Evolutionary conservation across 2,797 vertebrate species (phyloP).

Genomic region (Chelon labrosus): DNA sequence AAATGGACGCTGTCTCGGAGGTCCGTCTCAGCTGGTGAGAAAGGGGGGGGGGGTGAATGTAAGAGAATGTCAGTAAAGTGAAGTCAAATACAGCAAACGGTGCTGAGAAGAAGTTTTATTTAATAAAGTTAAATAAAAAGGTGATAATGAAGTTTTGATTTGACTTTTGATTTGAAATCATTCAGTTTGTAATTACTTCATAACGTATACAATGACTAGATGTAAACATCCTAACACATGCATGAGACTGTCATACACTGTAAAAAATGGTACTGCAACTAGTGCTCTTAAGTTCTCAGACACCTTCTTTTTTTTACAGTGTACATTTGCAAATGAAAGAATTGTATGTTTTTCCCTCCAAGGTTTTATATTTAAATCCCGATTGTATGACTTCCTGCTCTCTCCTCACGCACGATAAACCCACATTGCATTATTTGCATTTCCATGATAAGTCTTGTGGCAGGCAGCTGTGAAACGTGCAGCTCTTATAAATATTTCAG

Average conservation of each 20-base stretch:
- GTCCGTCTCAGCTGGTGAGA: slow-evolving; percentile 90
- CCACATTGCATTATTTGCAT: slow-evolving; percentile 16
- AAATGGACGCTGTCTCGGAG: slow-evolving; percentile 93
- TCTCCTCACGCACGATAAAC: background rate
- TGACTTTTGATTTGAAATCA: background rate
- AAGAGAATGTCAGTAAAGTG: slow-evolving; percentile 8
- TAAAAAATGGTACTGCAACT: too few relatives aligned
- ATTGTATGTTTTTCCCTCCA: too few relatives aligned
- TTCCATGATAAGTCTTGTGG: background rate
- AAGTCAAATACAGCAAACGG: background rate
- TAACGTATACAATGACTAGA: too few relatives aligned
- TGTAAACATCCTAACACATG: too few relatives aligned
- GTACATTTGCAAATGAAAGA: background rate
- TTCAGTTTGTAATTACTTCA: background rate
- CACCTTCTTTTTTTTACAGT: too few relatives aligned
- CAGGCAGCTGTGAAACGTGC: slow-evolving; percentile 5
- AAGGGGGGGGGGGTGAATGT: background rate
- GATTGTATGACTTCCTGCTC: background rate
- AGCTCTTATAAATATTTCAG: slow-evolving; percentile 10
- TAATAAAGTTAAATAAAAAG: background rate
- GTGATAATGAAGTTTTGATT: background rate
- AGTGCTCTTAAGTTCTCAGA: too few relatives aligned
- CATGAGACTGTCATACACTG: too few relatives aligned
- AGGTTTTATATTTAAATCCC: too few relatives aligned
- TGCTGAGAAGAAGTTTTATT: background rate